Evolutionary conservation across 2,888 invertebrate genomes (phyloP), one percentile per base, ranked within the genome.

Genomic region (Chaitophorus viminalis): DNA sequence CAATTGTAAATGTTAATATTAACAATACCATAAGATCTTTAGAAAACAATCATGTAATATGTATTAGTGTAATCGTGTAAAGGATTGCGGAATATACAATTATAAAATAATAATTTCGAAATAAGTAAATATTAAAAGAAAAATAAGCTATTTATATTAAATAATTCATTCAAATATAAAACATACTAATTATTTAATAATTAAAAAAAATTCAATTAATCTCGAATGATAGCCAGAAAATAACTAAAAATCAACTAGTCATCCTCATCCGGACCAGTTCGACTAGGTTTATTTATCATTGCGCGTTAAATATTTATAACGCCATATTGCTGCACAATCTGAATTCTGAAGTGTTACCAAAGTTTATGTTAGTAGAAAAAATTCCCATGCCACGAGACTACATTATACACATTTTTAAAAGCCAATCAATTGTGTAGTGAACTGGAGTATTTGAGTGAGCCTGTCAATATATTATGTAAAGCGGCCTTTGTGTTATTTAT

Each of bases 311-410:
- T 77, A 54, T 77, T 77, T 54, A 54, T 77, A 31, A 31, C 52
- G 52, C 4, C 11, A 11, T n/a, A n/a, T 46, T 29, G 77, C 31
- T 36, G 46, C 29, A 33, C 25, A 25, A 29, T 82, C 31, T 82
- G 52, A 82, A 25, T 21, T 82, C 31, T 82, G 52, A 82, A 82
- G 82, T 70, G 82, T 72, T 54, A 11, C 72, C 82, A 72, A 72
- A 72, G 82, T 72, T 54, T 82, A 72, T 65, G 52, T 70, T 52
- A 54, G 31, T 31, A 5, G 21, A 25, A 72, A 82, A 72, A 54
- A 33, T 82, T 82, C 82, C 82, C 82, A 82, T 82, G 82, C 36
- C 65, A 79, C 79, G 21, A 65, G 25, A 72, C 21, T 17, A 70
- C 8, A 46, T 72, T 11, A 82, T 18, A 82, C 46, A 52, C 54